Evolutionary conservation across 2,113 vertebrate species (phyloP), one percentile per base, ranked within the genome.

Genomic region (Hyperopisus bebe): DNA sequence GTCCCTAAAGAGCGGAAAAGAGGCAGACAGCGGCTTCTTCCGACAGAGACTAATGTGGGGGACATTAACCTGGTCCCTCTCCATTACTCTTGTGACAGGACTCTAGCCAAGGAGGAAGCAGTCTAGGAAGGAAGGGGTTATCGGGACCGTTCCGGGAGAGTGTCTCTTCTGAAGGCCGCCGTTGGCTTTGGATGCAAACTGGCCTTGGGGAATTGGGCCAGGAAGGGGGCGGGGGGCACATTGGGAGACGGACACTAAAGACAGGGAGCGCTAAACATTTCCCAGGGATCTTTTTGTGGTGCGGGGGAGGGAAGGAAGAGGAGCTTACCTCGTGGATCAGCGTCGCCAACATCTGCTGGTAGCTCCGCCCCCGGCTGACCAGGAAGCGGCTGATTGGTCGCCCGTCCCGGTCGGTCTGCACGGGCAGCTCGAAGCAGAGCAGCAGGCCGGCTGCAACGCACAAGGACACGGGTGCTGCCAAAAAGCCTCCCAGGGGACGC

Each of bases 291-390:
- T 42, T 6, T 80, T 80, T 70, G 62, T 70, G 44, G 9, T n/a
- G 39, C 2, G 15, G 53, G 39, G 35, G 44, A 21, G 46, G 62
- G 86, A 13, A 39, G 1, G 50, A 70, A 0, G 1, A 7, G 11
- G 0, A 10, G 5, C 8, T 35, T 94, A 99, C 98, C 94, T 99
- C 98, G 17, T 98, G 98, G 51, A 99, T 94, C 24, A 99, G 96
- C 3, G 96, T 94, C 0, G 96, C 94, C 88, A 98, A 94, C 58
- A 93, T 98, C 92, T 98, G 98, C 93, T 98, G 98, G 95, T 97
- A 99, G 92, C 88, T 97, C 88, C 97, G 96, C 88, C 97, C 97
- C 90, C 98, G 96, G 92, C 96, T 97, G 89, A 95, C 91, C 62
- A 98, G 96, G 90, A 98, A 96, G 44, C 98, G 96, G 80, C 91